A percentile compares a stretch with the other conserved stretches of the same genome.
Evolutionary conservation across 92 coral and sea anemone species (phyloP).

Genomic region (Epizoanthus rinbou): DNA sequence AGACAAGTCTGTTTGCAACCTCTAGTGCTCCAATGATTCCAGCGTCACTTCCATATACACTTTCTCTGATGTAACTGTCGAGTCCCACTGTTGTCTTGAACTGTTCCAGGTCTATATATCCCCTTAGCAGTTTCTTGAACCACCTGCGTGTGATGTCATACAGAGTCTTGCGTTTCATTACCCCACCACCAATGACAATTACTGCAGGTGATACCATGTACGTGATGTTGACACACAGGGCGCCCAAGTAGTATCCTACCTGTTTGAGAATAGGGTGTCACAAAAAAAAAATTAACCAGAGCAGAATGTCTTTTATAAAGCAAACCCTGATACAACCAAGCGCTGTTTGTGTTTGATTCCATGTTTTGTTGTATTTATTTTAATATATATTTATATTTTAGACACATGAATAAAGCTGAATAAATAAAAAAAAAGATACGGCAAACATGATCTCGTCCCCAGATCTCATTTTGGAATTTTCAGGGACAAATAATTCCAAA

Average conservation of each 20-base stretch:
- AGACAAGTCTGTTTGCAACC: constrained; percentile 53
- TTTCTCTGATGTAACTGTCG: constrained; percentile 66
- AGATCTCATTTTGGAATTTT: too few relatives aligned
- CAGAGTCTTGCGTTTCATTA: constrained; percentile 79
- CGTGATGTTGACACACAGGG: constrained; percentile 87
- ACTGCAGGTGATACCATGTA: constrained; percentile 87
- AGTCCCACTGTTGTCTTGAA: constrained; percentile 83
- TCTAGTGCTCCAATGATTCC: constrained; percentile 91
- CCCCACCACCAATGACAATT: constrained; percentile 88
- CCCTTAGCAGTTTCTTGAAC: constrained; percentile 75
- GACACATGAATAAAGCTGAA: too few relatives aligned
- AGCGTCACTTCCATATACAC: constrained; percentile 79
- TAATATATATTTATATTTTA: too few relatives aligned
- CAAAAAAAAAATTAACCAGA: too few relatives aligned
- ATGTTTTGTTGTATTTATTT: too few relatives aligned
- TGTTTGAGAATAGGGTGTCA: neutral
- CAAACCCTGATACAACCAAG: too few relatives aligned
- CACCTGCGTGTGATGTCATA: constrained; percentile 63
- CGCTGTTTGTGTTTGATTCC: too few relatives aligned
- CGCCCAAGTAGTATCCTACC: constrained; percentile 89
- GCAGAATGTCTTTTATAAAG: too few relatives aligned
- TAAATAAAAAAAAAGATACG: too few relatives aligned
- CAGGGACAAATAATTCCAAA: too few relatives aligned
- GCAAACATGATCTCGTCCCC: too few relatives aligned
- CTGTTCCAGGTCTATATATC: constrained; percentile 78